Conservation (phyloP, 2,888 invertebrate species). For the Physocephala rufipes region DNA sequence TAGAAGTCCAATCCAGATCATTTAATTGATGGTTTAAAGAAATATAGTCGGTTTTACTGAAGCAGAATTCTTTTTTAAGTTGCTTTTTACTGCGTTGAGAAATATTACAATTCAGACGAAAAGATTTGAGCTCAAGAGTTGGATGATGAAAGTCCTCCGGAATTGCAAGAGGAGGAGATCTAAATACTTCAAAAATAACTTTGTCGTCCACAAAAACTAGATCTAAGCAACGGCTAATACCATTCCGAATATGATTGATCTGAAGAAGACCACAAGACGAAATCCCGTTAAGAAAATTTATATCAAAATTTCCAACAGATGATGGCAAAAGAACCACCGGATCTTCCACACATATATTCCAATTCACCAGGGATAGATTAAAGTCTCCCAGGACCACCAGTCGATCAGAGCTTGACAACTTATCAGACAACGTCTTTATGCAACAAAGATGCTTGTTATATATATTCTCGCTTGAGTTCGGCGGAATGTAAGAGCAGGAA, state of each 20-base stretch:
- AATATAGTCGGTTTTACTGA: background rate
- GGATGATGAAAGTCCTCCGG: conserved; percentile 13
- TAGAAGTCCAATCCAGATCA: too few relatives aligned
- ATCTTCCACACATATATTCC: background rate
- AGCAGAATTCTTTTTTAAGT: background rate
- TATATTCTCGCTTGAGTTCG: background rate
- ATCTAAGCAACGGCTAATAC: background rate
- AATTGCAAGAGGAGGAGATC: background rate
- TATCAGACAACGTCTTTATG: background rate
- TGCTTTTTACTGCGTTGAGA: too few relatives aligned
- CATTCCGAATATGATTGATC: background rate
- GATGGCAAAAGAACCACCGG: background rate
- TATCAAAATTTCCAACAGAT: too few relatives aligned
- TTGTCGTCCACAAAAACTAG: too few relatives aligned
- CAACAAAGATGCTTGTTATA: background rate
- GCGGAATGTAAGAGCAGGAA: background rate
- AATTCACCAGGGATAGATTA: background rate
- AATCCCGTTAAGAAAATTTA: too few relatives aligned
- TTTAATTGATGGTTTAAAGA: background rate
- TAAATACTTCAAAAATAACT: background rate
- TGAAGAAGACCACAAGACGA: background rate
- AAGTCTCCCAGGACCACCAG: background rate
- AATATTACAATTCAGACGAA: background rate
- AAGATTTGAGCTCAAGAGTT: background rate
- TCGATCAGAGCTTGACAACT: background rate